Base-by-base conservation (phyloP, 1,140 invertebrate species). In the Penaeus japonicus region DNA sequence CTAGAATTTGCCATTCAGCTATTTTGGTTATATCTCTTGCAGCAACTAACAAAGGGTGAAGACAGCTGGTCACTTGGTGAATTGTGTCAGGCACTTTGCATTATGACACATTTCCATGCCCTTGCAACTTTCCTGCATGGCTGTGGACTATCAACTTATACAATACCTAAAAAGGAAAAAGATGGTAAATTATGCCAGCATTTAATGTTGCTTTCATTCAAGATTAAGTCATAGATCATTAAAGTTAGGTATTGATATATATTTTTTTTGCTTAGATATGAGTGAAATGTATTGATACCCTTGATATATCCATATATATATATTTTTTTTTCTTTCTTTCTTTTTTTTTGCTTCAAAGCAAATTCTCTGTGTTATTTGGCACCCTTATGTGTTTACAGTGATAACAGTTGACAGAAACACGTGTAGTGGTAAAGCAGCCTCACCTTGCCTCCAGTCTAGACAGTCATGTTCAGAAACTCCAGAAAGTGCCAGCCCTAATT, bases 51-150 rank as follows among this genome's bases (percentile, higher is more conserved):
- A 35, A 96, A 95, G 92, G 95, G 95, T 57, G 94, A 94, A 90
- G 95, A 97, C 92, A 96, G 95, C 92, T 97, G 96, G 96, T 96
- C 96, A 55, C 91, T 97, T 70, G 95, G 96, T 4, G 96, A 98
- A 93, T 94, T 98, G 87, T 96, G 96, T 10, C 96, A 97, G 91
- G 96, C 96, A 84, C 95, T 97, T 91, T 96, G 97, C 35, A 94
- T 98, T 55, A 92, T 97, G 90, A 95, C 96, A 84, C 96, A 98
- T 93, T 97, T 97, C 93, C 97, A 98, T 93, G 95, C 96, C 15
- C 93, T 98, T 18, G 96, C 96, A 91, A 96, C 96, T 85, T 97
- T 98, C 93, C 96, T 97, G 32, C 97, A 96, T 92, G 97, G 96
- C 89, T 97, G 96, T 73, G 79, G 85, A 27, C 79, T 87, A 3